Evolutionary conservation across 2,113 vertebrate species (phyloP).

Genomic region (Gulo gulo): DNA sequence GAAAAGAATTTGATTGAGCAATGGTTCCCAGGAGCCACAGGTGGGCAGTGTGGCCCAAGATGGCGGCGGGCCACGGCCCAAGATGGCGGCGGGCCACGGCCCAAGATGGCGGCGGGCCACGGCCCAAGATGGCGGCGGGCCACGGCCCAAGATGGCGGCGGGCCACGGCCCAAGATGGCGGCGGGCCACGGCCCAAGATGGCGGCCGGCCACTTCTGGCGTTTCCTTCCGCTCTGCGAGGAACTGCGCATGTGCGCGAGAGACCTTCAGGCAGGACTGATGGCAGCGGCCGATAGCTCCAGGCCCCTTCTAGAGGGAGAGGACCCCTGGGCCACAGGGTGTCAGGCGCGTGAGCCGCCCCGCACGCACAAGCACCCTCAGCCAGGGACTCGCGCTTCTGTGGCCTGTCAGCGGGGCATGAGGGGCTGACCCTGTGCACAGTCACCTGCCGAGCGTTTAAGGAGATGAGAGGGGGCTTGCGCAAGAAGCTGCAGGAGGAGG

Average conservation of each 20-base stretch:
- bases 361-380: too few species aligned
- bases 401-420: not conserved
- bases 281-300: fast-evolving
- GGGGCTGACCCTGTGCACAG: not conserved
- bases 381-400: too few species aligned
- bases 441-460: not conserved
- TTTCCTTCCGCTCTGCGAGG: not conserved
- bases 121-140: too few species aligned
- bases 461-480: not conserved
- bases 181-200: not conserved
- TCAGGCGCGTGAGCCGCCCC: not conserved
- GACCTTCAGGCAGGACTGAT: not conserved
- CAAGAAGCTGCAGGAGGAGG: too few species aligned
- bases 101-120: too few species aligned
- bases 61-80: too few species aligned
- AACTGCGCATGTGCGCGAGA: not conserved
- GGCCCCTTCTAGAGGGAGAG: not conserved
- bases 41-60: not conserved
- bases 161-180: not conserved
- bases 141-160: not conserved
- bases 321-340: not conserved
- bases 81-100: too few species aligned
- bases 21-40: not conserved
- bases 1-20: not conserved
- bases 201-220: not conserved